Conservation (phyloP, 2,797 vertebrate species). For the Sebastes miniatus region DNA sequence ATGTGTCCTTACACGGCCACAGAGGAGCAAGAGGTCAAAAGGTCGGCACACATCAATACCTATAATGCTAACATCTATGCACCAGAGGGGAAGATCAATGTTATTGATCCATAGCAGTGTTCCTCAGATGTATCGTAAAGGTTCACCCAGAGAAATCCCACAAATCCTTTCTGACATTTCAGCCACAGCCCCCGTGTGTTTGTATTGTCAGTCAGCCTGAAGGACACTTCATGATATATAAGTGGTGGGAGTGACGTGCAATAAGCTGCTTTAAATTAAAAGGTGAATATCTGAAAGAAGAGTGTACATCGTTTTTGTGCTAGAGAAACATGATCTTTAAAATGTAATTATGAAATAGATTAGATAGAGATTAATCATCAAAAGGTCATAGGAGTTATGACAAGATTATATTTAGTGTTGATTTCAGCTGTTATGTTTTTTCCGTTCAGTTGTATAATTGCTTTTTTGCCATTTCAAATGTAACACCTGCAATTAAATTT, state of each 20-base stretch:
- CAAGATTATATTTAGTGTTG: background rate
- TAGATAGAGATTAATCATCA: background rate
- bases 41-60: slow-evolving; percentile 33
- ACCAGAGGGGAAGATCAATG: slow-evolving; percentile 26
- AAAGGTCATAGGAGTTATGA: background rate
- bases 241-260: background rate
- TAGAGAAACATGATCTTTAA: background rate
- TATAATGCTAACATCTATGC: slow-evolving; percentile 4
- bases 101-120: slow-evolving; percentile 34
- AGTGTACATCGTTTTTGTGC: background rate
- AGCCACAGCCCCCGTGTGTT: background rate
- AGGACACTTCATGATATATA: background rate
- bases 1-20: background rate
- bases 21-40: slow-evolving; percentile 38
- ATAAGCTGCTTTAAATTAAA: background rate
- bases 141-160: background rate
- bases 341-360: background rate
- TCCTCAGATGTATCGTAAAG: background rate
- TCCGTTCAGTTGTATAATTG: background rate
- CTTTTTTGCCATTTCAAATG: background rate
- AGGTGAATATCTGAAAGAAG: background rate
- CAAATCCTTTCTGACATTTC: slow-evolving; percentile 23
- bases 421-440: background rate
- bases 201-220: background rate
- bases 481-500: background rate